Conservation (phyloP, 2,797 vertebrate species). For the Manis pentadactyla region DNA sequence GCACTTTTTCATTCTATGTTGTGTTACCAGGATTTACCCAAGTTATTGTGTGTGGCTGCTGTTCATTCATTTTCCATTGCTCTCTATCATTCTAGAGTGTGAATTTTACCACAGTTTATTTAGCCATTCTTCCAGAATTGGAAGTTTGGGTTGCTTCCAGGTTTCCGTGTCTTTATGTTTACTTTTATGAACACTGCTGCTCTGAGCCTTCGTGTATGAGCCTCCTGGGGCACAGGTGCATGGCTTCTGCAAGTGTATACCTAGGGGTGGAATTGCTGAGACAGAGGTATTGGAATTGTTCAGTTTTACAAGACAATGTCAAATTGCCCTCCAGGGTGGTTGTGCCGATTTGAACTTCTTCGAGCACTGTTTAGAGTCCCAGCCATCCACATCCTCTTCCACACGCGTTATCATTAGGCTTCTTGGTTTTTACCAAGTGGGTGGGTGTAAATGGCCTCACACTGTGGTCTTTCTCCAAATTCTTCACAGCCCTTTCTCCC, state of each 20-base stretch:
- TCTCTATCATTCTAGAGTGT: not conserved
- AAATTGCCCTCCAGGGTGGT: not conserved
- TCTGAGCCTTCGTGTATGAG: not conserved
- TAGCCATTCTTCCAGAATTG: not conserved
- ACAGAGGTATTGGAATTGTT: not conserved
- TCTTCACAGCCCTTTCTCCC: not conserved
- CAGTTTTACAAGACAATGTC: not conserved
- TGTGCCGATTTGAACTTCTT: not conserved
- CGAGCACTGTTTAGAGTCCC: rapidly evolving
- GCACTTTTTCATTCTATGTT: not conserved
- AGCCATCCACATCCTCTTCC: not conserved
- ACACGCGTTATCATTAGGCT: rapidly evolving
- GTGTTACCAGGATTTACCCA: slow-evolving; percentile 24
- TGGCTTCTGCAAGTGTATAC: rapidly evolving
- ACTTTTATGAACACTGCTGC: not conserved
- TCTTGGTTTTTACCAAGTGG: not conserved
- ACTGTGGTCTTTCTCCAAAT: not conserved
- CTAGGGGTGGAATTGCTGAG: not conserved
- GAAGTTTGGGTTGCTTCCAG: slow-evolving; percentile 43
- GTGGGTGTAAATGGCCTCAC: not conserved
- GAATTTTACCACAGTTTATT: not conserved
- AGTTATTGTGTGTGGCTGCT: not conserved
- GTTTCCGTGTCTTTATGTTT: not conserved
- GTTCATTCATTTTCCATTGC: not conserved
- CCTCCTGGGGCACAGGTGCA: not conserved